Evolutionary conservation across 1,140 invertebrate genomes (phyloP), one percentile per base, ranked within the genome.

Genomic region (Leptinotarsa texana): DNA sequence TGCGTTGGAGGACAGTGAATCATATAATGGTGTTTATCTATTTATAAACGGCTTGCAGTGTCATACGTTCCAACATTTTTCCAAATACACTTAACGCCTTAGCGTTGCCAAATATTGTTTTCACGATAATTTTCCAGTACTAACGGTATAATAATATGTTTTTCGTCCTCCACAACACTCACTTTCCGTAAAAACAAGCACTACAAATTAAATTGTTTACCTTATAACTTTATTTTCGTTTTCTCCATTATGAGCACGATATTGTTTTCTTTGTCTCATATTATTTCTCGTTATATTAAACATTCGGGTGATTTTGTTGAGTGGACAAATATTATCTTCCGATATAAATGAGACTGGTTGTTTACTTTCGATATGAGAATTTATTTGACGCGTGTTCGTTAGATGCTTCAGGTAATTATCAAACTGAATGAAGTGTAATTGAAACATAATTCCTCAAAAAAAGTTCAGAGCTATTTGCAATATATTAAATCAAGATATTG

Each of bases 1-100:
- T 57, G 51, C 51, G 51, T 57, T 57, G 51, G n/a, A 57, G 51
- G 51, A 57, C 51, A 57, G 51, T 57, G 51, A 57, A 57, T 57
- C 51, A 57, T 57, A 57, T 57, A 57, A 57, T 57, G 51, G 15
- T 57, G 51, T 57, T 18, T 42, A 18, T 15, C 51, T 57, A 57
- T 57, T 57, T 57, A 57, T 57, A 57, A 57, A 57, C 17, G n/a
- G 51, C 15, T 8, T 57, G 51, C 51, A 57, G 51, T 57, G 17
- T 57, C 51, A 57, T 57, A n/a, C n/a, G n/a, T 57, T 57, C 51
- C 51, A 57, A 57, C 51, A 17, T 57, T 57, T 57, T 57, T 57
- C 51, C 51, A 57, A 57, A 57, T 18, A 57, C n/a, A 57, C 51
- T 57, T 18, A 57, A 57, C 51, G n/a, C n/a, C 51, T 15, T 18